Conservation (phyloP, 2,113 vertebrate species). For the Morone chrysops region DNA sequence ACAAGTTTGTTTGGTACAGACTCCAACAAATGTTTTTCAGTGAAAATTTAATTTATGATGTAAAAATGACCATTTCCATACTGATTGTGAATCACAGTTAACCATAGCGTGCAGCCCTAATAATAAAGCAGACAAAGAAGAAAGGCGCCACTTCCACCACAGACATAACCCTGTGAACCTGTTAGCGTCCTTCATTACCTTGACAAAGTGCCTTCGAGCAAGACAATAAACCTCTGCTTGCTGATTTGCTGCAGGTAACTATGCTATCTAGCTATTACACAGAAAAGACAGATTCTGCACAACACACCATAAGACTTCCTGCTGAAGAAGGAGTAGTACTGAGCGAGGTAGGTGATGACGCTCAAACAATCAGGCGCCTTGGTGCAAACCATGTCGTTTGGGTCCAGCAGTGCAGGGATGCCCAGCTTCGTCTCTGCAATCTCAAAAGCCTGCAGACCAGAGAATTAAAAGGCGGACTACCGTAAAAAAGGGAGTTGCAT, state of each 20-base stretch:
- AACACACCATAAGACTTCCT: constrained; percentile 73
- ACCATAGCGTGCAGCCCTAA: too few species aligned
- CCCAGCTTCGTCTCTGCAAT: constrained; percentile 90
- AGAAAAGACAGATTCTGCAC: neutral
- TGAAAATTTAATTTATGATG: too few species aligned
- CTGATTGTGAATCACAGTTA: too few species aligned
- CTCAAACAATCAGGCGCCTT: constrained; percentile 88
- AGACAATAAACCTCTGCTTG: neutral
- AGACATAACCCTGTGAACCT: neutral
- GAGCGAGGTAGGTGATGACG: constrained; percentile 91
- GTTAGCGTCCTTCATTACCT: neutral
- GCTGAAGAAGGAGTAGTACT: constrained; percentile 89
- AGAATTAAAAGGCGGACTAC: too few species aligned
- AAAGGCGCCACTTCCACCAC: too few species aligned
- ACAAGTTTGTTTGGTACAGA: too few species aligned
- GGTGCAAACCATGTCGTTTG: constrained; percentile 89
- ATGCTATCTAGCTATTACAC: neutral
- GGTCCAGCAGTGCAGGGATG: constrained; percentile 90
- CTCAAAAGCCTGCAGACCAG: constrained; percentile 87
- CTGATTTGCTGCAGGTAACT: neutral
- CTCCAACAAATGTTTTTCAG: too few species aligned
- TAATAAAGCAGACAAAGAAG: neutral
- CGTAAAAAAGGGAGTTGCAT: neutral
- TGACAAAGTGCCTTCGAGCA: neutral
- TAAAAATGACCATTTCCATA: too few species aligned